phyloP scores from a whole-genome alignment of 2,888 invertebrate genomes.

The Boloria selene region DNA sequence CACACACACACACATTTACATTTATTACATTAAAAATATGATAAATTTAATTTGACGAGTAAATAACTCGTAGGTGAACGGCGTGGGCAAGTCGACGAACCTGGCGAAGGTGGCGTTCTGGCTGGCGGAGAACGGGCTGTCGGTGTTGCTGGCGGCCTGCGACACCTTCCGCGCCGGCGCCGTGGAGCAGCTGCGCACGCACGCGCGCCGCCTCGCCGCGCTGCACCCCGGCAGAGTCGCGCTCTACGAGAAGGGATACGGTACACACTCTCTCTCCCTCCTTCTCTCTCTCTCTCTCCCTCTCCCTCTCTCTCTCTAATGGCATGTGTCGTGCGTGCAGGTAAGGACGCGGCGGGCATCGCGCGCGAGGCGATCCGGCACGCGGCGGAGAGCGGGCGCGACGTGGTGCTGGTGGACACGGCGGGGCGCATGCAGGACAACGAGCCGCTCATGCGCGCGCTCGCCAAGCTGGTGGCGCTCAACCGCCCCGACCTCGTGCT shows the following conservation, averaged over 20 bases:
- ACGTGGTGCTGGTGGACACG: conserved; percentile 98
- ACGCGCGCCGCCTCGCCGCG: conserved; percentile 95
- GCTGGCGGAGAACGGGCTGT: conserved; percentile 98
- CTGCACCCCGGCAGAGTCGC: conserved; percentile 97
- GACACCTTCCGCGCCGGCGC: conserved; percentile 99
- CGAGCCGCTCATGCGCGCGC: conserved; percentile 98
- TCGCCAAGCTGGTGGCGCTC: conserved; percentile 97
- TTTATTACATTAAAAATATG: too few species aligned
- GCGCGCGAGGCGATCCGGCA: conserved; percentile 97
- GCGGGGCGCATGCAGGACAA: conserved; percentile 99
- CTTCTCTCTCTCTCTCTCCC: too few species aligned
- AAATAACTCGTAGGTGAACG: conserved; percentile 87
- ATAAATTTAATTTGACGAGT: too few species aligned
- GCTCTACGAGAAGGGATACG: conserved; percentile 98
- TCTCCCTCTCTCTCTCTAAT: too few species aligned
- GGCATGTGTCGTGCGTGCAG: conserved; percentile 52
- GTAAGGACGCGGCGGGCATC: conserved; percentile 99
- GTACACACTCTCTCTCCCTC: conserved; percentile 55
- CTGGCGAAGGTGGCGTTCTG: conserved; percentile 99
- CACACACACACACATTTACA: too few species aligned
- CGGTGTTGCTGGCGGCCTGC: conserved; percentile 98
- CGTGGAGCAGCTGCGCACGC: conserved; percentile 98
- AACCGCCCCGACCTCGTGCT: conserved; percentile 98
- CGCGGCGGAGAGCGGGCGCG: conserved; percentile 90
- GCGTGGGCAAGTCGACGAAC: conserved; percentile 99